A percentile compares a stretch with the other conserved stretches of the same genome.
Conservation (phyloP, 2,797 vertebrate species). For the Bovichtus variegatus region DNA sequence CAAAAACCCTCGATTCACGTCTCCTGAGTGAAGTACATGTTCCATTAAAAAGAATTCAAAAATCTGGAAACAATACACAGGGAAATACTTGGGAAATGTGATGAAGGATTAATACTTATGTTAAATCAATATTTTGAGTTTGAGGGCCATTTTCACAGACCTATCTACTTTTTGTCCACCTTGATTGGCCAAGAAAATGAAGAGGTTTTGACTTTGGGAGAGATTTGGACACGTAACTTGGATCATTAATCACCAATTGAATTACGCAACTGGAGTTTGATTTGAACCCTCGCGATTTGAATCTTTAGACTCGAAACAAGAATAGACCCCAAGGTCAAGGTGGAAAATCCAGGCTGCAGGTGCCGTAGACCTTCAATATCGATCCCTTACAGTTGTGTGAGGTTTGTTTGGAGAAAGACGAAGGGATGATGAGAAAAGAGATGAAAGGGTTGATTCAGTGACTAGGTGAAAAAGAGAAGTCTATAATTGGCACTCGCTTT, state of each 20-base stretch:
- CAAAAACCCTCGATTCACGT: neutral
- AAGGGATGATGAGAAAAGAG: conserved; percentile 1
- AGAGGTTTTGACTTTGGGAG: neutral
- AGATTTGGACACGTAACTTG: neutral
- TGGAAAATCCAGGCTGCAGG: too few species aligned
- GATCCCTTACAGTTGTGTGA: neutral
- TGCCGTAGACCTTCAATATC: neutral
- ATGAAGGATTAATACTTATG: too few species aligned
- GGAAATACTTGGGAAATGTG: neutral
- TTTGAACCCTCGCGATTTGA: too few species aligned
- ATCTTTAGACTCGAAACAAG: too few species aligned
- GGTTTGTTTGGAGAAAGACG: too few species aligned
- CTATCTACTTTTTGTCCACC: neutral
- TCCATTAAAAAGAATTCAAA: neutral
- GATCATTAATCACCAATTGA: neutral
- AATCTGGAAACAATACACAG: neutral
- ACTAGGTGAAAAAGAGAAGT: neutral
- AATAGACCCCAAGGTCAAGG: too few species aligned
- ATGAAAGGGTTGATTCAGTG: neutral
- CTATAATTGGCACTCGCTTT: neutral
- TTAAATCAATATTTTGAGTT: neutral
- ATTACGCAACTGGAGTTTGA: neutral
- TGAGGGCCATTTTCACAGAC: neutral
- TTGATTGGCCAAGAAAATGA: neutral
- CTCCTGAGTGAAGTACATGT: neutral